These are phyloP conservation scores for Teleogryllus occipitalis DNA, from an alignment of 1,140 invertebrate species.

Conservation along the genomic window DNA sequence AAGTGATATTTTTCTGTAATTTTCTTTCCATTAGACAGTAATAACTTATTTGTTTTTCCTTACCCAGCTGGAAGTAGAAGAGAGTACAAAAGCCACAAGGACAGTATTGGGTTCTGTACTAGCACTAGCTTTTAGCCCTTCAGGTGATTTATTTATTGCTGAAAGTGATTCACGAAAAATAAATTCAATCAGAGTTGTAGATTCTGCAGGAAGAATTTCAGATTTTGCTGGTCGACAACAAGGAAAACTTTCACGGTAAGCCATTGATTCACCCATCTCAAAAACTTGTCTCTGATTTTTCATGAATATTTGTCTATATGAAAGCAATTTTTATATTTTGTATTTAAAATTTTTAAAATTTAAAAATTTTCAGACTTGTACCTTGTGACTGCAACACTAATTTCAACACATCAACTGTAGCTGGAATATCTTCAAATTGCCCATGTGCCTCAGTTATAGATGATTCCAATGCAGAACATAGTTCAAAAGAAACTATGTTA, in stretches of 20 bases:
- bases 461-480: constrained; percentile 46
- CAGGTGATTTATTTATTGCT: constrained; percentile 87
- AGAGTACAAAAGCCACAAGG: constrained; percentile 36
- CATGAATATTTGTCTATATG: background rate
- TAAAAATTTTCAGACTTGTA: constrained; percentile 14
- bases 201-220: constrained; percentile 73
- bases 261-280: background rate
- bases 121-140: constrained; percentile 82
- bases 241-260: constrained; percentile 18
- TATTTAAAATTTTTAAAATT: background rate
- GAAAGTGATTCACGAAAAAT: constrained; percentile 84
- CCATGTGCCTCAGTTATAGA: constrained; percentile 28
- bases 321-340: background rate
- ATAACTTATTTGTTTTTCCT: background rate
- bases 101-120: constrained; percentile 65
- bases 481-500: constrained; percentile 68
- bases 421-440: constrained; percentile 25
- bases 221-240: constrained; percentile 68
- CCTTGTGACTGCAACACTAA: constrained; percentile 44
- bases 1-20: background rate
- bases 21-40: background rate
- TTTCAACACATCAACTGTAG: constrained; percentile 36
- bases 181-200: constrained; percentile 77
- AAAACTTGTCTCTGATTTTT: background rate
- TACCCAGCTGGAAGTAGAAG: constrained; percentile 29